Percentiles rank a stretch among this genome's conserved stretches.
Conservation (phyloP, 2,888 invertebrate species). For the Nomada flava region DNA sequence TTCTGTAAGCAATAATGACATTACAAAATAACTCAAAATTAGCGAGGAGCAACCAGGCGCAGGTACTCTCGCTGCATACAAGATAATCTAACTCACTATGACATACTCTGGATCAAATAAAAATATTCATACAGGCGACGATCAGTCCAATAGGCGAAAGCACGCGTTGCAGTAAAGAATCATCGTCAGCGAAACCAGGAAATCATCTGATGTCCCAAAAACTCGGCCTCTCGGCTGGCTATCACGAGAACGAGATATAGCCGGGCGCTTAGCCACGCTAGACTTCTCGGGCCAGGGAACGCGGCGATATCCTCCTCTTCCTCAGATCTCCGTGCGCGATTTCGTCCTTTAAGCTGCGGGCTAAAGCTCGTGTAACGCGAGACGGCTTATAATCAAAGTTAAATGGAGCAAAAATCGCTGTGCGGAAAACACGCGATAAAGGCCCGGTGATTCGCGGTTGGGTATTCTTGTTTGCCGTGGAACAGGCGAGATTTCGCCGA, state of each 20-base stretch:
- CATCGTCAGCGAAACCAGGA: neutral
- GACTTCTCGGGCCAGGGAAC: constrained; percentile 53
- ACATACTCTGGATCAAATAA: no score
- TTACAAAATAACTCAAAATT: neutral
- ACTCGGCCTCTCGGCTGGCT: neutral
- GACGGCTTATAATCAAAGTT: constrained; percentile 70
- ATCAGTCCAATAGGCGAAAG: no score
- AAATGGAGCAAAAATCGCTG: constrained; percentile 71
- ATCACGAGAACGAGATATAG: constrained; percentile 29
- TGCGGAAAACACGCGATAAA: constrained; percentile 66
- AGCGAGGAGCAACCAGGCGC: neutral
- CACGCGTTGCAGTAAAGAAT: neutral
- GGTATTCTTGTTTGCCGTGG: constrained; percentile 63
- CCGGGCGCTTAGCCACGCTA: constrained; percentile 55
- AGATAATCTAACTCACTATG: neutral
- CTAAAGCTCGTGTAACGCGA: constrained; percentile 67
- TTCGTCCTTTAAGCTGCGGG: constrained; percentile 62
- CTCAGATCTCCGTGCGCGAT: constrained; percentile 61
- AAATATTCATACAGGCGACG: no score
- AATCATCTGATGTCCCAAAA: constrained; percentile 10
- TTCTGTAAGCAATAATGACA: no score
- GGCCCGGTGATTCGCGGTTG: constrained; percentile 65
- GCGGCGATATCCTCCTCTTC: constrained; percentile 27
- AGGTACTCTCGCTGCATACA: neutral
- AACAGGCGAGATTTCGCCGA: constrained; percentile 60